Evolutionary conservation across 1,140 invertebrate species (phyloP), one percentile per base, ranked within the genome.

Genomic region (Aphaenogaster ashmeadi): DNA sequence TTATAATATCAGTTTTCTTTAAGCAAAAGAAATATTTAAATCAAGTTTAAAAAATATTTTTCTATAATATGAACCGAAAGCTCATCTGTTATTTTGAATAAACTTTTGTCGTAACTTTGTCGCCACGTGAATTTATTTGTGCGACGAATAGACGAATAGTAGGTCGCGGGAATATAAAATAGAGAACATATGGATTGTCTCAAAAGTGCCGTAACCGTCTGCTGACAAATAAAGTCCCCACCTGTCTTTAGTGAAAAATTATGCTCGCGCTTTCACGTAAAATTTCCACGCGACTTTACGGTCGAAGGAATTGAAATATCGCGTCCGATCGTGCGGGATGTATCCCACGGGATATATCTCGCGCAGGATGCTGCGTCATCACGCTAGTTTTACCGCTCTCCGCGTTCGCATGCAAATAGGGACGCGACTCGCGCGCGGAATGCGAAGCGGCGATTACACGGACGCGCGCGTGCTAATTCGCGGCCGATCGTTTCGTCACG

Each of bases 391-490:
- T 77, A 78, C 36, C 21, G 33, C 52, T 67, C 41, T 69, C 21
- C 66, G 52, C 54, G n/a, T 54, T 78, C 62, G 27, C 74, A 83
- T 83, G 67, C 78, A 83, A 87, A 67, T 67, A 64, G 78, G 47
- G 21, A 7, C 56, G 66, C 75, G 85, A 50, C 11, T 71, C 66
- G 52, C 56, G 80, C 80, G 36, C 77, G 50, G 66, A 80, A 83
- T 87, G 66, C 74, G 21, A 86, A 86, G 41, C 38, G 58, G n/a
- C 58, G 74, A 86, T 86, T 84, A 74, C 69, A 38, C 54, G 27
- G 15, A n/a, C 54, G 66, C 66, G 44, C 60, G 47, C 36, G 44
- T 62, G 78, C 44, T 74, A 71, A 87, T 84, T 60, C 80, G 67
- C 69, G 80, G 38, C 62, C 33, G 80, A 84, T 58, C 69, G 80